phyloP scores from a whole-genome alignment of 1,140 invertebrate species.

The Sycobia sp. region DNA sequence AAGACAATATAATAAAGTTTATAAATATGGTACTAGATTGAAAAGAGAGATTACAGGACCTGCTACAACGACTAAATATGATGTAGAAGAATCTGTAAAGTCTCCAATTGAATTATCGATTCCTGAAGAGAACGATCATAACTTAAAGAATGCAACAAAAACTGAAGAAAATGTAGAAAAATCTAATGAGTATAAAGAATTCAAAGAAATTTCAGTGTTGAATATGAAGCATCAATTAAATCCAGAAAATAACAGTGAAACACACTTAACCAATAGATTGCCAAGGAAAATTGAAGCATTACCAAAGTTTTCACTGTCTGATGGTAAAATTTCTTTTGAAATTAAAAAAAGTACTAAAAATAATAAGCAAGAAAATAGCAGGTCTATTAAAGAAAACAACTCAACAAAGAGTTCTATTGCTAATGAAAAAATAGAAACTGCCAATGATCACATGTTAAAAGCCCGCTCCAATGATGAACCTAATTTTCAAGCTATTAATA shows the following conservation, averaged over 20 bases:
- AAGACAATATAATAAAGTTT: too few species aligned
- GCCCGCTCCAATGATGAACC: too few species aligned
- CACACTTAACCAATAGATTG: constrained; percentile 11
- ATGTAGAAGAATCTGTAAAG: not conserved
- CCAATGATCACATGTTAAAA: not conserved
- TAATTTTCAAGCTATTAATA: not conserved
- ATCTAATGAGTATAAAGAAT: not conserved
- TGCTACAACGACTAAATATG: too few species aligned
- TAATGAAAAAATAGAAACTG: constrained; percentile 1
- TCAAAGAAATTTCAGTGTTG: not conserved
- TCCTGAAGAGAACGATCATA: too few species aligned
- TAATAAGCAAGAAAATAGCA: not conserved
- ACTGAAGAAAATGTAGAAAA: not conserved
- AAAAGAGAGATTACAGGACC: too few species aligned
- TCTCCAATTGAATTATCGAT: too few species aligned
- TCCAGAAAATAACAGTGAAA: not conserved
- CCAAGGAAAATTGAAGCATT: constrained; percentile 12
- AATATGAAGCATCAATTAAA: not conserved
- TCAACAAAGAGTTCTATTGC: not conserved
- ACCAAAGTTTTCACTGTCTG: too few species aligned
- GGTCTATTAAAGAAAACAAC: not conserved
- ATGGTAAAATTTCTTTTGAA: constrained; percentile 12
- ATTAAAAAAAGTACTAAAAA: not conserved
- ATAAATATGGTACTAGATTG: too few species aligned
- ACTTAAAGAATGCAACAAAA: not conserved